A percentile compares a stretch with the other conserved stretches of the same genome.
phyloP scores from a whole-genome alignment of 2,888 invertebrate species.

The Rugalucina vietnamica region DNA sequence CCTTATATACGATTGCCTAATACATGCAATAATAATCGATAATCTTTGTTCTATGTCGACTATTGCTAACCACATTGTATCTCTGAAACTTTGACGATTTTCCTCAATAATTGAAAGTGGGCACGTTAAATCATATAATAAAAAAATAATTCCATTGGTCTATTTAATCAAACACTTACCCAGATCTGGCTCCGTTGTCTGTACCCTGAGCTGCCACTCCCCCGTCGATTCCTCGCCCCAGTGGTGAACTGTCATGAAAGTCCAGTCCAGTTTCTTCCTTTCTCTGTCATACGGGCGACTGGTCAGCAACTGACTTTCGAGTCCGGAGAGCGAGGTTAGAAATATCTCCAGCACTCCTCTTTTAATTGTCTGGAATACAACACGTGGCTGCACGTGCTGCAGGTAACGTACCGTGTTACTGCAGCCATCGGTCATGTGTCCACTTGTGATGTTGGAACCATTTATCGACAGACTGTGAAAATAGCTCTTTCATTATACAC shows the following conservation, averaged over 20 bases:
- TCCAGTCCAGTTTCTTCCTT: constrained; percentile 45
- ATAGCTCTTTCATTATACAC: too few relatives aligned
- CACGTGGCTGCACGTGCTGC: constrained; percentile 53
- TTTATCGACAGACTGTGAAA: constrained; percentile 33
- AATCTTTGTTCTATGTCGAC: too few relatives aligned
- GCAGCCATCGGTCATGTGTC: constrained; percentile 34
- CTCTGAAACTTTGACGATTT: too few relatives aligned
- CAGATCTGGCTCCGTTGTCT: not conserved
- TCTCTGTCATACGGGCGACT: constrained; percentile 36
- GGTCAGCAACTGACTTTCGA: constrained; percentile 37
- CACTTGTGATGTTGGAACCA: constrained; percentile 31
- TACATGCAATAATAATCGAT: too few relatives aligned
- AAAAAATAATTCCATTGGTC: too few relatives aligned
- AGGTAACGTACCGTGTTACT: constrained; percentile 18
- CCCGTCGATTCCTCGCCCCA: not conserved
- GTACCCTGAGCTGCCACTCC: not conserved
- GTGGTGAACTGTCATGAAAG: constrained; percentile 46
- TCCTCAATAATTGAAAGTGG: too few relatives aligned
- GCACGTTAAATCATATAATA: too few relatives aligned
- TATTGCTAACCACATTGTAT: too few relatives aligned
- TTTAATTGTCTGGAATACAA: constrained; percentile 29
- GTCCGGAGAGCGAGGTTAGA: constrained; percentile 37
- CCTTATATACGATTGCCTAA: too few relatives aligned
- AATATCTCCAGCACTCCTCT: constrained; percentile 38
- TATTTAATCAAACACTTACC: too few relatives aligned